phyloP scores from a whole-genome alignment of 92 coral and sea anemone species.

The Muricea muricata region DNA sequence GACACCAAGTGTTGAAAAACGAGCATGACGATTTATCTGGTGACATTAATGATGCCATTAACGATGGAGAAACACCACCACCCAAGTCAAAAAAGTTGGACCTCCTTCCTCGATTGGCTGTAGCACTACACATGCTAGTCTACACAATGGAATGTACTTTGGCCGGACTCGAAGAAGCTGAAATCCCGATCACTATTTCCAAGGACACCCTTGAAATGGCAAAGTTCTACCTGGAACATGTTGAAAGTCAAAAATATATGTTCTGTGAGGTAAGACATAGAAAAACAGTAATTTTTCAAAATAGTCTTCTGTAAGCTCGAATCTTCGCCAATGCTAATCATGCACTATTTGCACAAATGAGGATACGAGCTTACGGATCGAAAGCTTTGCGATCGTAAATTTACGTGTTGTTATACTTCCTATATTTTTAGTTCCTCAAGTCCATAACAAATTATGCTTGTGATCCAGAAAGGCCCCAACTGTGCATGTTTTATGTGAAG shows the following conservation, averaged over 20 bases:
- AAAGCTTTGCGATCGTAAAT: neutral
- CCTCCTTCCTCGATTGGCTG: constrained; percentile 52
- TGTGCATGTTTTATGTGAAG: neutral
- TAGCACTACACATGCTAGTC: constrained; percentile 53
- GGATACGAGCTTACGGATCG: too few species aligned
- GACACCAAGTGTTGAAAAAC: constrained; percentile 14
- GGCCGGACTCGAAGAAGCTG: constrained; percentile 26
- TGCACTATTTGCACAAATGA: too few species aligned
- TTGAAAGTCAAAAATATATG: constrained; percentile 65
- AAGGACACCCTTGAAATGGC: constrained; percentile 52
- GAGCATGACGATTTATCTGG: constrained; percentile 29
- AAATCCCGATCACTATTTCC: constrained; percentile 29
- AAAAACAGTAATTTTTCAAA: neutral
- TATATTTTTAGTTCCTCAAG: constrained; percentile 11
- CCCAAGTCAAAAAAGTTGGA: constrained; percentile 69
- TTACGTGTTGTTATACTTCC: neutral
- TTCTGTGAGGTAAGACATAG: constrained; percentile 14
- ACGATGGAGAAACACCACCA: constrained; percentile 54
- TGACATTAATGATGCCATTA: constrained; percentile 53
- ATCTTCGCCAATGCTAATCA: too few species aligned
- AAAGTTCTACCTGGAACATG: constrained; percentile 39
- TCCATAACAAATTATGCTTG: constrained; percentile 12
- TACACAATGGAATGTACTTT: constrained; percentile 59
- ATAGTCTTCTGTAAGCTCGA: too few species aligned
- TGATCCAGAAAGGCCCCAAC: constrained; percentile 24